phyloP scores from a whole-genome alignment of 2,888 invertebrate genomes.

The Caenorhabditis zanzibari region DNA sequence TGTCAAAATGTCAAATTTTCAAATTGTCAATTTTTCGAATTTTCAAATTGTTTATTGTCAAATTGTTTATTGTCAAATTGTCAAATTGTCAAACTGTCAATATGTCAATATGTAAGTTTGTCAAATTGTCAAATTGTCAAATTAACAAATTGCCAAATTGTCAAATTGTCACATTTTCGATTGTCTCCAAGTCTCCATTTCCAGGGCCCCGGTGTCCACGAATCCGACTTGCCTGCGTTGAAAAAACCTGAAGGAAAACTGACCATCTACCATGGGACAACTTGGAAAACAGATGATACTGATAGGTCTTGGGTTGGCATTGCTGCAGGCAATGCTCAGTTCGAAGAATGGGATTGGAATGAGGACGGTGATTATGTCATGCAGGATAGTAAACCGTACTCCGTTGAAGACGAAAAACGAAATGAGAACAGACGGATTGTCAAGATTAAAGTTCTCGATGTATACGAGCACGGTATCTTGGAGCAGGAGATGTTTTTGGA shows the following conservation, averaged over 20 bases:
- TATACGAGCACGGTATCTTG: background rate
- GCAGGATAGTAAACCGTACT: background rate
- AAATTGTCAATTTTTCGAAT: too few species aligned
- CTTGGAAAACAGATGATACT: background rate
- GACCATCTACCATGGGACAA: background rate
- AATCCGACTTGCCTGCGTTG: background rate
- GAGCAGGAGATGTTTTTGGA: background rate
- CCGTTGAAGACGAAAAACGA: background rate
- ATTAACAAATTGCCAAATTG: too few species aligned
- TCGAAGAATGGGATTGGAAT: too few species aligned
- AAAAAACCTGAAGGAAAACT: background rate
- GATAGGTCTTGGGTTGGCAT: background rate
- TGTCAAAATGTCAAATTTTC: too few species aligned
- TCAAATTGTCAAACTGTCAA: too few species aligned
- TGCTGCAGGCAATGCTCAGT: background rate
- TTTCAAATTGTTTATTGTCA: too few species aligned
- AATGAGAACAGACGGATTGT: background rate
- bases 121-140: too few species aligned
- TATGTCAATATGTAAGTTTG: too few species aligned
- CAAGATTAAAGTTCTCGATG: background rate
- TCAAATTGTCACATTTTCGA: background rate
- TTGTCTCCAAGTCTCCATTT: background rate
- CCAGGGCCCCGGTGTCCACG: background rate
- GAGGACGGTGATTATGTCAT: background rate
- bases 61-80: too few species aligned